These are phyloP conservation scores for Volucella zonaria DNA, from an alignment of 2,888 invertebrate genomes.

Conservation along the genomic window DNA sequence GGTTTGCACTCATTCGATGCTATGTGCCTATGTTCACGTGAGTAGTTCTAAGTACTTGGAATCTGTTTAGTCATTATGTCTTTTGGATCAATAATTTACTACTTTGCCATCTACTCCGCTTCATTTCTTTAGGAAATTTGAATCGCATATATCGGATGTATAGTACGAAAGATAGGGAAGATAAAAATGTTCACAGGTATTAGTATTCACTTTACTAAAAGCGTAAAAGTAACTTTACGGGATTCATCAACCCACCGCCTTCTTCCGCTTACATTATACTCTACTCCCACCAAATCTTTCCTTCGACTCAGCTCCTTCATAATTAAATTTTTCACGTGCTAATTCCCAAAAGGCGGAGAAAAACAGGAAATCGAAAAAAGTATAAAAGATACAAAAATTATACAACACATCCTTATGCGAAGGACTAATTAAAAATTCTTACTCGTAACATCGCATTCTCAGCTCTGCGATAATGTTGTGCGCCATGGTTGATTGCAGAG, in stretches of 20 bases:
- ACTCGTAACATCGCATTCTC: slow-evolving; percentile 60
- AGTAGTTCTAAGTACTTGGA: no score
- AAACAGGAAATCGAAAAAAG: slow-evolving; percentile 1
- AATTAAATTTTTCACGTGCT: slow-evolving; percentile 47
- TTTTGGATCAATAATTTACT: no score
- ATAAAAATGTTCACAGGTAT: no score
- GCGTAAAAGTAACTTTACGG: no score
- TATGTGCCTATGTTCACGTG: no score
- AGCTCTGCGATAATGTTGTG: slow-evolving; percentile 36
- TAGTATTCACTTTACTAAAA: no score
- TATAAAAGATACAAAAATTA: not conserved
- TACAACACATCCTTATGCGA: slow-evolving; percentile 46
- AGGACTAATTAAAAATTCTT: slow-evolving; percentile 73
- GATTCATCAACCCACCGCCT: not conserved
- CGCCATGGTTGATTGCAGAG: slow-evolving; percentile 59
- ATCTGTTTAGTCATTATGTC: no score
- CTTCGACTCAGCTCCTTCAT: not conserved
- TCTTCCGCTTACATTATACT: not conserved
- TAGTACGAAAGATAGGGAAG: no score
- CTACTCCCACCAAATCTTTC: slow-evolving; percentile 3
- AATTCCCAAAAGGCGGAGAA: slow-evolving; percentile 45
- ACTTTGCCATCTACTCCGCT: no score
- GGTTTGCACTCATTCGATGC: no score
- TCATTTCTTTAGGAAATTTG: no score
- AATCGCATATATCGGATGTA: no score